Evolutionary conservation across 1,140 invertebrate genomes (phyloP).

Genomic region (Nephila pilipes): DNA sequence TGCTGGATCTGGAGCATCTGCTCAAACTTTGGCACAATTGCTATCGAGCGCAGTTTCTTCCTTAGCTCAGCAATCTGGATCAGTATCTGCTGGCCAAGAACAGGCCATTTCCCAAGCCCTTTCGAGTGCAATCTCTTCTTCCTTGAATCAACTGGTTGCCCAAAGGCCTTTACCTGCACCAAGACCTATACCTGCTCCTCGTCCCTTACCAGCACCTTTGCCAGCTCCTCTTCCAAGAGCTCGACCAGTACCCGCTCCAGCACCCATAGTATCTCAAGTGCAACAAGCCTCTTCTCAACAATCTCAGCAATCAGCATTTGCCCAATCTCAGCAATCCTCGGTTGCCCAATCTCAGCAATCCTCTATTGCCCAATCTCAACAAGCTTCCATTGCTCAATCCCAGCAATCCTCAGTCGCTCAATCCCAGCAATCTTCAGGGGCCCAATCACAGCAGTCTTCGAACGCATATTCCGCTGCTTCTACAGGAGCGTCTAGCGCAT

Average conservation of each 20-base stretch:
- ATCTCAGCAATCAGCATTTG: background rate
- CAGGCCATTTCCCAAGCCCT: background rate
- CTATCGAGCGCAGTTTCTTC: no score
- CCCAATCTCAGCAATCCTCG: background rate
- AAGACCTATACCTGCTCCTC: background rate
- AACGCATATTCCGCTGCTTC: background rate
- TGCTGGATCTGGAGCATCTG: no score
- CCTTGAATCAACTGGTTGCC: background rate
- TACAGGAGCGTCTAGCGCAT: background rate
- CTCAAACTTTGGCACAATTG: no score
- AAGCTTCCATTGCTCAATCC: background rate
- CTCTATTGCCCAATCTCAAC: background rate
- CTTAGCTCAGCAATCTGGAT: no score
- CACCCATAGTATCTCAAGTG: no score
- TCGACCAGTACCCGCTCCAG: no score
- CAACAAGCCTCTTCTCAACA: no score
- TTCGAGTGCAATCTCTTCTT: background rate
- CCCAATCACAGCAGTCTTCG: background rate
- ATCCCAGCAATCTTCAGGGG: background rate
- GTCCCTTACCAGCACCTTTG: no score
- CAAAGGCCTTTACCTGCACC: background rate
- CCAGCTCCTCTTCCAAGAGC: no score
- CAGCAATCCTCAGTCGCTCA: background rate
- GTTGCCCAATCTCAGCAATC: background rate
- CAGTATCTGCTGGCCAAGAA: no score